These are phyloP conservation scores for Lithodes maja DNA, from an alignment of 2,888 invertebrate genomes.

Conservation along the genomic window DNA sequence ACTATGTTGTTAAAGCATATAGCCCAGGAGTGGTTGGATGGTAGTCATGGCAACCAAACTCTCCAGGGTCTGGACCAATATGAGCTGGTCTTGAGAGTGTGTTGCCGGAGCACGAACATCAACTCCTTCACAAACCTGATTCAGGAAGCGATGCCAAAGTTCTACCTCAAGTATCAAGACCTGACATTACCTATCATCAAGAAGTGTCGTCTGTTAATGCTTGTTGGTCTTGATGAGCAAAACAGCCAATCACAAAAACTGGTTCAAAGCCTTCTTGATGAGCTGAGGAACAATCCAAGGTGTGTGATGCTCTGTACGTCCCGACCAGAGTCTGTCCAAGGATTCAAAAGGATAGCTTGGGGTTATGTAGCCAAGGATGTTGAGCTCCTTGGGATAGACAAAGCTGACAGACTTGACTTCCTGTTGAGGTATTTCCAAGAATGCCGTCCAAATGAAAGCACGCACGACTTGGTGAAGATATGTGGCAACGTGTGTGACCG, in stretches of 20 bases:
- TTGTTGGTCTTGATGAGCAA: slow-evolving; percentile 24
- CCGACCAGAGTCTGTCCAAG: slow-evolving; percentile 6
- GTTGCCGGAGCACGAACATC: background rate
- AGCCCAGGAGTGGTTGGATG: slow-evolving; percentile 14
- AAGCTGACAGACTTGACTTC: no score
- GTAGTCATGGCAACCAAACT: background rate
- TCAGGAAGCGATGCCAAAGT: background rate
- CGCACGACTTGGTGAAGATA: no score
- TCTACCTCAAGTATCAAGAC: slow-evolving; percentile 15
- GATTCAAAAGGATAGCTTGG: background rate
- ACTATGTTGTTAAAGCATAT: slow-evolving; percentile 5
- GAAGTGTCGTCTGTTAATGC: slow-evolving; percentile 2
- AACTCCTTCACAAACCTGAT: slow-evolving; percentile 7
- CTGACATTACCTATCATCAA: slow-evolving; percentile 8
- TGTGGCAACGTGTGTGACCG: background rate
- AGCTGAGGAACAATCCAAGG: background rate
- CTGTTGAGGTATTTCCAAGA: no score
- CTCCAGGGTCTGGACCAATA: slow-evolving; percentile 17
- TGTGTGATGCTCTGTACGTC: slow-evolving; percentile 8
- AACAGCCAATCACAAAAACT: background rate
- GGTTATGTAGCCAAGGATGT: background rate
- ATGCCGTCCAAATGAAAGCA: no score
- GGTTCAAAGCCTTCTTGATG: background rate
- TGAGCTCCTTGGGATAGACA: no score
- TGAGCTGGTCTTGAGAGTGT: slow-evolving; percentile 23